Base-by-base conservation (phyloP, 1,140 invertebrate species). In the Aphidius ervi region DNA sequence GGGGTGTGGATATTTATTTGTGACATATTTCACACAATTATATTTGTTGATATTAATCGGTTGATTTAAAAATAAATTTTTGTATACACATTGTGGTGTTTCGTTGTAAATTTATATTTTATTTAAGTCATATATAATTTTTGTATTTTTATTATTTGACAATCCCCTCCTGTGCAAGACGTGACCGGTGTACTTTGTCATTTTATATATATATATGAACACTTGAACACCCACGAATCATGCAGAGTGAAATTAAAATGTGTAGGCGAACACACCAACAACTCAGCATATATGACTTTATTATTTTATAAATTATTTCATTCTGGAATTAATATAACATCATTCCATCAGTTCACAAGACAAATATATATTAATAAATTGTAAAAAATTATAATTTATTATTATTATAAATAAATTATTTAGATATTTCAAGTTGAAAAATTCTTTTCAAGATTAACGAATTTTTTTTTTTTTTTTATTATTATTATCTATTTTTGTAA, bases 141-240 rank as follows among this genome's bases (percentile, higher is more conserved):
- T 16, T 16, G 16, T 16, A 16, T 16, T 16, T 16, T 16, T 16
- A 53, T 48, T 58, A 46, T 62, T 61, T 56, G 54, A 54, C 59
- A 61, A 16, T 54, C 59, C 59, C 59, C 46, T 56, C 46, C 43
- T 56, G 63, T 50, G 61, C 46, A 53, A 41, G 45, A 40, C 61
- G 49, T 16, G 49, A 46, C 52, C 64, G 63, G 66, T 68, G 65
- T 66, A 63, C 58, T 57, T 47, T 60, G 66, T 43, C 61, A 64
- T n/a, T 54, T 31, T 3, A 16, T 16, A 16, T 16, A 16, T 16
- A 16, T 16, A 16, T 16, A 16, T 16, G 16, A 16, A 16, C 16
- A 16, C 45, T 50, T 39, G 58, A 54, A 67, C 65, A 64, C 59
- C 63, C 63, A 61, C 68, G 60, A 70, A 65, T 61, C 67, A 62